A percentile compares a stretch with the other conserved stretches of the same genome.
phyloP scores from a whole-genome alignment of 1,140 invertebrate genomes.

The Heliconius himera region DNA sequence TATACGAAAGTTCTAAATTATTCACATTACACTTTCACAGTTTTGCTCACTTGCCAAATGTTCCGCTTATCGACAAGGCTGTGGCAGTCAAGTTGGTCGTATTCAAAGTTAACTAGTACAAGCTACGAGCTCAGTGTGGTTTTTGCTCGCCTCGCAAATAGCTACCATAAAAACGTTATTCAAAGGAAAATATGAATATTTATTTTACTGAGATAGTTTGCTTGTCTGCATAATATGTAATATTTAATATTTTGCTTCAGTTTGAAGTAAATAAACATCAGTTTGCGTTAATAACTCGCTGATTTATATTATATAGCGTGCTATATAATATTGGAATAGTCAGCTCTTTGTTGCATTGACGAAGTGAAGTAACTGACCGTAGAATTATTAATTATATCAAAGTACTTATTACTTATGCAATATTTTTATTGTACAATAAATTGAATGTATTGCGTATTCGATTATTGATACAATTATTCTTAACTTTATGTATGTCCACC shows the following conservation, averaged over 20 bases:
- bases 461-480: too few relatives aligned
- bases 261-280: background rate
- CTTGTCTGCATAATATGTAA: background rate
- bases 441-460: too few relatives aligned
- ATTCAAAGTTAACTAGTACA: conserved; percentile 31
- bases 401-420: too few relatives aligned
- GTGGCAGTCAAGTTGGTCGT: conserved; percentile 32
- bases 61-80: conserved; percentile 34
- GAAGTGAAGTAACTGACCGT: background rate
- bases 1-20: conserved; percentile 39
- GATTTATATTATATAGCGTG: background rate
- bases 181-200: conserved; percentile 26
- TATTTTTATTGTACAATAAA: too few relatives aligned
- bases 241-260: background rate
- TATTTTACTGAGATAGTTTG: conserved; percentile 25
- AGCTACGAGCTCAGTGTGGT: conserved; percentile 14
- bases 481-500: too few relatives aligned
- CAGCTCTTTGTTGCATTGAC: background rate
- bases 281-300: background rate
- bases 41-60: conserved; percentile 36
- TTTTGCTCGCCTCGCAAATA: conserved; percentile 23
- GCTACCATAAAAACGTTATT: conserved; percentile 3
- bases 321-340: background rate
- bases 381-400: background rate
- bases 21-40: conserved; percentile 39